Conservation (phyloP, 2,888 invertebrate genomes). For the Oscheius onirici region DNA sequence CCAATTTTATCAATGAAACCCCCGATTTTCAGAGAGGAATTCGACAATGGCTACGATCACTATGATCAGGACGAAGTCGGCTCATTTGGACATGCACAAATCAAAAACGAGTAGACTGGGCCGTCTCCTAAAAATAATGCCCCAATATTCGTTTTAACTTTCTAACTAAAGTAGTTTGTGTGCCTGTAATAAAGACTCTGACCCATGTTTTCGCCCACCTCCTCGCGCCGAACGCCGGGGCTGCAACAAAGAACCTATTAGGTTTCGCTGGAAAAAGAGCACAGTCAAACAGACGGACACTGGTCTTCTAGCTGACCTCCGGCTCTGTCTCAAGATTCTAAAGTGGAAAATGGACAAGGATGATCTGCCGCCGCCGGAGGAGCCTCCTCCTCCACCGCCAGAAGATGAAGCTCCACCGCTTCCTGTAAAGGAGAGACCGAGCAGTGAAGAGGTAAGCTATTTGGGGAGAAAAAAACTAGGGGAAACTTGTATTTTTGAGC, state of each 20-base stretch:
- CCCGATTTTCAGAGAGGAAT: no score
- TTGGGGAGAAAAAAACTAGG: no score
- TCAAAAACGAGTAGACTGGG: no score
- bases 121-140: no score
- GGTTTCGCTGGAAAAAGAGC: conserved; percentile 30
- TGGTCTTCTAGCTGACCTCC: not conserved
- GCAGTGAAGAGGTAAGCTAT: no score
- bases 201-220: not conserved
- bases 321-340: not conserved
- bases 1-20: no score
- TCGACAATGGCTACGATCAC: no score
- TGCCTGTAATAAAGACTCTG: no score
- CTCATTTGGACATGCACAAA: no score
- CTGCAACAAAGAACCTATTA: conserved; percentile 24
- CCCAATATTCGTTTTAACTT: no score
- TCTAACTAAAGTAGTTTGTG: no score
- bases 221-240: not conserved
- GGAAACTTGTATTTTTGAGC: not conserved
- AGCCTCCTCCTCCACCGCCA: conserved; percentile 18
- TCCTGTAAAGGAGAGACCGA: conserved; percentile 2
- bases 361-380: not conserved
- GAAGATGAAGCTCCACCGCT: conserved; percentile 1
- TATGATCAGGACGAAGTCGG: no score
- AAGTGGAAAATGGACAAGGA: conserved; percentile 12
- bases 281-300: not conserved